Evolutionary conservation across 2,797 vertebrate species (phyloP), one percentile per base, ranked within the genome.

Genomic region (Staurois parvus): DNA sequence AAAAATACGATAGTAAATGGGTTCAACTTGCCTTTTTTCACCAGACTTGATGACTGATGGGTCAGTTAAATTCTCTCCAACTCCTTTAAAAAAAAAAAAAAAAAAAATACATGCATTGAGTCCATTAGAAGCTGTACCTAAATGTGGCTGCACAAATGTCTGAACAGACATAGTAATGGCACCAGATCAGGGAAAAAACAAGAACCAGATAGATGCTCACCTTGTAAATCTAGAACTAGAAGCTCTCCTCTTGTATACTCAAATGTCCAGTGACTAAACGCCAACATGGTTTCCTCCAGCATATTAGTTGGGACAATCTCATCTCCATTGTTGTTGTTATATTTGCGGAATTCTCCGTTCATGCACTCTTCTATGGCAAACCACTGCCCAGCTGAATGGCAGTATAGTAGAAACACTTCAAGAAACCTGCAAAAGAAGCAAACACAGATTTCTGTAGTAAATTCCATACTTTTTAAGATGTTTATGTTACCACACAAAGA

Each of bases 261-360:
- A 0, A 97, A 99, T 0, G 96, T 97, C 98, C 98, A 99, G 89
- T 99, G 98, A 93, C 98, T 99, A 91, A 99, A 99, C 88, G 98
- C 98, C 88, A 99, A 92, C 98, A 99, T 99, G 89, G 98, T 98
- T 87, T 99, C 98, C 91, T 99, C 98, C 85, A 99, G 92, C 81
- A 97, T 96, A 90, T 98, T 99, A 66, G 97, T 98, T 87, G 98
- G 97, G 80, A 97, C 96, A 69, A 98, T 99, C 89, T 99, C 98
- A 74, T 99, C 97, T n/a, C 98, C 98, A 0, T 99, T 99, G 91
- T 99, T 99, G 90, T 99, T 99, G 89, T 99, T 99, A 21, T 99
- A 99, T 93, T 99, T 99, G 85, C 98, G 94, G 90, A 99, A 99
- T 90, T 99, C 98, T 62, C 98, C 98, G 0, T 97, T 98, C 93